A percentile compares a stretch with the other conserved stretches of the same genome.
Evolutionary conservation across 2,113 vertebrate genomes (phyloP).

Genomic region (Plectropomus leopardus): DNA sequence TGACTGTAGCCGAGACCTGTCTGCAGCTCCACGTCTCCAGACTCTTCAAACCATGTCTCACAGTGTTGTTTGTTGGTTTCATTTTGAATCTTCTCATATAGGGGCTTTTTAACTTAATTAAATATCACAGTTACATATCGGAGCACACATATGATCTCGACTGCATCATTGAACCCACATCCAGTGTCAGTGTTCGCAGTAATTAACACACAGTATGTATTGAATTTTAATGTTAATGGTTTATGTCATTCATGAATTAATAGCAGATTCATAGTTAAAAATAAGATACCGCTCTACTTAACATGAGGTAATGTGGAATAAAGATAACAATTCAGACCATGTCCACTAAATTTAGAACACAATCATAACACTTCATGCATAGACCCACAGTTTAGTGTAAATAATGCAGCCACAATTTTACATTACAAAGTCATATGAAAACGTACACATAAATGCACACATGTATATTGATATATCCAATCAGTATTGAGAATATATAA

Average conservation of each 20-base stretch:
- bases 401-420: no score
- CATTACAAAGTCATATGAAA: no score
- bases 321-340: neutral
- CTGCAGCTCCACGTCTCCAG: neutral
- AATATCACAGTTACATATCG: neutral
- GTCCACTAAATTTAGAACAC: no score
- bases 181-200: neutral
- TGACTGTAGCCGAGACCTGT: neutral
- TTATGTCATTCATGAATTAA: slow-evolving; percentile 5
- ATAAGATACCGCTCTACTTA: neutral
- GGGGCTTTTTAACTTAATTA: neutral
- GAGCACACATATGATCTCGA: neutral
- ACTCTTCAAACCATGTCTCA: neutral
- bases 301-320: slow-evolving; percentile 5
- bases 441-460: no score
- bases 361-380: no score
- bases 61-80: neutral
- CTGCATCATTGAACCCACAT: no score
- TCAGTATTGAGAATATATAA: no score
- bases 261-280: neutral
- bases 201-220: neutral
- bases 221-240: slow-evolving; percentile 12
- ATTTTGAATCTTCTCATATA: neutral
- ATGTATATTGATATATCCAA: no score
- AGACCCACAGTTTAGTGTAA: no score